Evolutionary conservation across 1,140 invertebrate species (phyloP).

Genomic region (Drosophila subpulchrella): DNA sequence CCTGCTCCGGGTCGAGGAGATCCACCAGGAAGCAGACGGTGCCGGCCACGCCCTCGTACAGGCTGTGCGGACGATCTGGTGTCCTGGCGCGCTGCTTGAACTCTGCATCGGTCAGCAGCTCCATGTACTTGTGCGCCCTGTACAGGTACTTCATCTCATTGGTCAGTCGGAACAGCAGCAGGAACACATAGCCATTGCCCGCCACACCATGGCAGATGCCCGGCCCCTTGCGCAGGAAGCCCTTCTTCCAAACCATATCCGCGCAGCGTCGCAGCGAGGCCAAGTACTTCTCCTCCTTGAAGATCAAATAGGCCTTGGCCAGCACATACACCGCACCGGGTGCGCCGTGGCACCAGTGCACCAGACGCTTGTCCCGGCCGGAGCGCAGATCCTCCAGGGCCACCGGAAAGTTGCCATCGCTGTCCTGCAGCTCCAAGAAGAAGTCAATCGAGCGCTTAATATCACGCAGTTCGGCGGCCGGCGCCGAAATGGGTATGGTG

Average conservation of each 20-base stretch:
- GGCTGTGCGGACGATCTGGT: slow-evolving; percentile 92
- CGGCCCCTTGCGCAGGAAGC: slow-evolving; percentile 92
- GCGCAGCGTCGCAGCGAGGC: slow-evolving; percentile 88
- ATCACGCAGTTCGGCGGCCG: slow-evolving; percentile 87
- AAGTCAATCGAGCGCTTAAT: slow-evolving; percentile 84
- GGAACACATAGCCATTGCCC: slow-evolving; percentile 93
- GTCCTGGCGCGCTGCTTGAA: slow-evolving; percentile 89
- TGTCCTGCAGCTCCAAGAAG: slow-evolving; percentile 88
- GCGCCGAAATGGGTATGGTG: slow-evolving; percentile 74
- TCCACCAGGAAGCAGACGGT: slow-evolving; percentile 93
- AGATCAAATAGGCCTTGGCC: slow-evolving; percentile 92
- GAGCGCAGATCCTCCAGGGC: slow-evolving; percentile 89
- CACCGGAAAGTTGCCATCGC: slow-evolving; percentile 91
- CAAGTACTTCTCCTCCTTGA: slow-evolving; percentile 90
- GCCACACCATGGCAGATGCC: slow-evolving; percentile 94
- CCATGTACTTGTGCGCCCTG: slow-evolving; percentile 90
- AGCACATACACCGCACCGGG: slow-evolving; percentile 92
- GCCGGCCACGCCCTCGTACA: slow-evolving; percentile 95
- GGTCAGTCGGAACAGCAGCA: slow-evolving; percentile 92
- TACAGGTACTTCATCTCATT: slow-evolving; percentile 89
- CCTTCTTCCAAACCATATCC: slow-evolving; percentile 92
- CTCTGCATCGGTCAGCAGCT: slow-evolving; percentile 89
- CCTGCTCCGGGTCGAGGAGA: slow-evolving; percentile 89
- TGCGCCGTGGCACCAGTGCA: slow-evolving; percentile 96
- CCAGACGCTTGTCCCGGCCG: slow-evolving; percentile 86